phyloP scores from a whole-genome alignment of 2,113 vertebrate species.

The Tympanuchus pallidicinctus region DNA sequence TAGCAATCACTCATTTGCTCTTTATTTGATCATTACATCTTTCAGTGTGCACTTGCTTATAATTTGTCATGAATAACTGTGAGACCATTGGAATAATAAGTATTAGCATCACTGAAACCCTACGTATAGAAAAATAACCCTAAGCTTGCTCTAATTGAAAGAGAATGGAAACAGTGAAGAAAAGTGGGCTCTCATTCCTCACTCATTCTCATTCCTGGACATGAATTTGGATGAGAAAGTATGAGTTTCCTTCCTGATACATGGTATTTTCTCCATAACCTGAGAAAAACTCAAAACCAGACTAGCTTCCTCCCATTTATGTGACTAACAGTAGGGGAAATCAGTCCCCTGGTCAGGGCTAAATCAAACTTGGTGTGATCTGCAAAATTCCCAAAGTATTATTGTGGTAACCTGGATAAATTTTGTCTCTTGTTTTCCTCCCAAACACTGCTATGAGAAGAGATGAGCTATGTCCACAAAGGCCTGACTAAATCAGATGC shows the following conservation, averaged over 20 bases:
- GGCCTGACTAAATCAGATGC: background rate
- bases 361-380: background rate
- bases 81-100: background rate
- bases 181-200: background rate
- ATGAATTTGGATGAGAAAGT: background rate
- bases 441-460: background rate
- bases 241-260: background rate
- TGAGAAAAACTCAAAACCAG: background rate
- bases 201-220: background rate
- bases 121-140: background rate
- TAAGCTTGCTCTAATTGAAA: background rate
- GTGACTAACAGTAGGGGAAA: background rate
- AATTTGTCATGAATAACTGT: background rate
- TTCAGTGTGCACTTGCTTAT: background rate
- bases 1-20: background rate
- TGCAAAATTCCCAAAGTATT: background rate
- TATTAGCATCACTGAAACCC: background rate
- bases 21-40: background rate
- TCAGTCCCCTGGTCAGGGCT: background rate
- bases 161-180: background rate
- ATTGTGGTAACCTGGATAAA: background rate
- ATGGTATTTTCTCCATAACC: background rate
- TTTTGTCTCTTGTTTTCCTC: background rate
- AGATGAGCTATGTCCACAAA: background rate
- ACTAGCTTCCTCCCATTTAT: background rate